Conservation (phyloP, 2,113 vertebrate species). For the Myotis yumanensis region DNA sequence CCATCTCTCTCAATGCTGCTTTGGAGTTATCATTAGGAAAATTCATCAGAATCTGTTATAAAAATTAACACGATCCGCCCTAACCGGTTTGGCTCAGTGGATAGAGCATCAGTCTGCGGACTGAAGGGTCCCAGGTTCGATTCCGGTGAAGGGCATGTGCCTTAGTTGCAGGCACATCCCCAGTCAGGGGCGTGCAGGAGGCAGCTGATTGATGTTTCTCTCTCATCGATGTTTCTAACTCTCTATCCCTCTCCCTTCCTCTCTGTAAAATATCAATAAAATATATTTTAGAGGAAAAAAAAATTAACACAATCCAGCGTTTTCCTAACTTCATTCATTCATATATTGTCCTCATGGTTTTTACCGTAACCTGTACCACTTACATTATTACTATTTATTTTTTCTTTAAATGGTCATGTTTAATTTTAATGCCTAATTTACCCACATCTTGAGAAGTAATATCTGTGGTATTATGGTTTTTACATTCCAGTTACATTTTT, state of each 20-base stretch:
- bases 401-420: neutral
- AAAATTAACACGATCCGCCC: too few relatives aligned
- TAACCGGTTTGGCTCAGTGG: too few relatives aligned
- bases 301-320: neutral
- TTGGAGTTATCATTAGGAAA: neutral
- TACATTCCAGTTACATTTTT: neutral
- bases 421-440: neutral
- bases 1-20: neutral
- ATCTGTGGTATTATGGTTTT: neutral
- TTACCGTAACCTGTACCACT: neutral
- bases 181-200: too few relatives aligned
- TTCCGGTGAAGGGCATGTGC: too few relatives aligned
- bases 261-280: too few relatives aligned
- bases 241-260: too few relatives aligned
- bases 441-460: neutral
- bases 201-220: too few relatives aligned
- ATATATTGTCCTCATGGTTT: neutral
- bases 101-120: too few relatives aligned
- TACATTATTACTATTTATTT: neutral
- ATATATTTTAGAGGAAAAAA: neutral
- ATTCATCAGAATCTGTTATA: neutral
- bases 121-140: too few relatives aligned
- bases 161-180: too few relatives aligned
- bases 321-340: slow-evolving; percentile 20
- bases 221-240: too few relatives aligned